Evolutionary conservation across 2,797 vertebrate genomes (phyloP), one percentile per base, ranked within the genome.

Genomic region (Vultur gryphus): DNA sequence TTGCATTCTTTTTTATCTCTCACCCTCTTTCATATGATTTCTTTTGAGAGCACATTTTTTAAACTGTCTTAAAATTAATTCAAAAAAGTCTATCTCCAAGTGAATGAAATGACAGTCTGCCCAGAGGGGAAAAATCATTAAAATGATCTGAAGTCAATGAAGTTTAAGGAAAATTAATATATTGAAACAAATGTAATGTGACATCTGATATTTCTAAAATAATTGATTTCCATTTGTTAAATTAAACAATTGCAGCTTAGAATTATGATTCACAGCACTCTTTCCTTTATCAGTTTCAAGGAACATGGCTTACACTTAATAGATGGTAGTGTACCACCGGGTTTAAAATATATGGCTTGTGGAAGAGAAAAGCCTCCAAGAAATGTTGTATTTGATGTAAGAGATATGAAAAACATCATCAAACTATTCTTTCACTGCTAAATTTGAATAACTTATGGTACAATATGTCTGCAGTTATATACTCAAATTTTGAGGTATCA

Each of bases 221-320:
- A 93, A 95, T 91, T 91, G 4, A 94, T 94, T 94, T 96, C 46
- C 54, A 89, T 95, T 93, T 93, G 57, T 89, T 91, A 94, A 95
- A 96, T 97, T 79, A 96, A 96, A 94, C 44, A 84, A 48, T 44
- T 86, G 52, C 26, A 73, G 44, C 28, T 84, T 24, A 49, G 46
- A 82, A 51, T 71, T 86, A 69, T 58, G 24, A 87, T 82, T 93
- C 69, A 86, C 24, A 69, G 17, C 33, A 62, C 8, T 54, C 37
- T 70, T 89, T 94, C 43, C 23, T 58, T 89, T 90, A 62, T 79
- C 64, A 83, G 4, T 49, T 90, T 66, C 57, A 81, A 81, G 37
- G 31, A 95, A 88, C 13, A 43, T 8, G 6, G 46, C 24, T 93
- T 95, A 59, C 17, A 64, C 48, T 77, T 86, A 70, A 46, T 58